These are phyloP conservation scores for Ormyrus pomaceus DNA, from an alignment of 2,888 invertebrate species.

Conservation along the genomic window DNA sequence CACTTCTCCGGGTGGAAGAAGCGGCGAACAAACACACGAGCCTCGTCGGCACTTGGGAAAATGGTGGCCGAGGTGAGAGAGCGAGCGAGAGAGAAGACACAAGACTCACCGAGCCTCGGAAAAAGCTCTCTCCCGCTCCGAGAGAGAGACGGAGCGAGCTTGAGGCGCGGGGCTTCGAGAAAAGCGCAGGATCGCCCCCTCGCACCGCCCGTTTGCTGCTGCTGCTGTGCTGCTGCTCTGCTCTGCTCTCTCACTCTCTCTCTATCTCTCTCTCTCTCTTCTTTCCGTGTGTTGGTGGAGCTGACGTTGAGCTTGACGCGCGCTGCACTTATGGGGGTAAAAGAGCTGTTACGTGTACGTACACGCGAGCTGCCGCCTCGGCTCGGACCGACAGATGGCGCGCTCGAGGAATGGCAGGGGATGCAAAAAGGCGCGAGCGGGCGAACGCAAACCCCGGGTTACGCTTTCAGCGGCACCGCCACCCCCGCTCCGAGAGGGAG, in stretches of 20 bases:
- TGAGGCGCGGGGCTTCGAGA: slow-evolving; percentile 30
- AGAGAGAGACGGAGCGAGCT: neutral
- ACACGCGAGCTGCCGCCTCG: slow-evolving; percentile 13
- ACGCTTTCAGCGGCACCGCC: neutral
- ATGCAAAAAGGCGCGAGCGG: slow-evolving; percentile 5
- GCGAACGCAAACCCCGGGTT: slow-evolving; percentile 7
- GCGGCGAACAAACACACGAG: neutral
- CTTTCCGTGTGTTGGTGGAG: slow-evolving; percentile 55
- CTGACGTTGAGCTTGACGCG: slow-evolving; percentile 70
- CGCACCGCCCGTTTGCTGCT: neutral
- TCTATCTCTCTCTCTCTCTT: neutral
- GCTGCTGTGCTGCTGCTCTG: too few relatives aligned
- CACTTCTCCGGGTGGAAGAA: too few relatives aligned
- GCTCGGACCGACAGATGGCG: slow-evolving; percentile 37
- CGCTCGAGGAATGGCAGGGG: slow-evolving; percentile 17
- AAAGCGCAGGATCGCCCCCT: slow-evolving; percentile 55
- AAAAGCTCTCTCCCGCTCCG: slow-evolving; percentile 31
- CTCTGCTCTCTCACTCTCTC: neutral
- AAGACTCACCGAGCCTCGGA: neutral
- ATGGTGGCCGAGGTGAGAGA: slow-evolving; percentile 25
- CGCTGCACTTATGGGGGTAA: slow-evolving; percentile 70
- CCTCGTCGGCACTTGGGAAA: slow-evolving; percentile 18
- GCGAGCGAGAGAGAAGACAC: neutral
- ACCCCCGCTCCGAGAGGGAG: neutral
- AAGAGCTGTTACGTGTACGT: neutral